phyloP scores from a whole-genome alignment of 1,140 invertebrate genomes.

The Charaxes varanes region DNA sequence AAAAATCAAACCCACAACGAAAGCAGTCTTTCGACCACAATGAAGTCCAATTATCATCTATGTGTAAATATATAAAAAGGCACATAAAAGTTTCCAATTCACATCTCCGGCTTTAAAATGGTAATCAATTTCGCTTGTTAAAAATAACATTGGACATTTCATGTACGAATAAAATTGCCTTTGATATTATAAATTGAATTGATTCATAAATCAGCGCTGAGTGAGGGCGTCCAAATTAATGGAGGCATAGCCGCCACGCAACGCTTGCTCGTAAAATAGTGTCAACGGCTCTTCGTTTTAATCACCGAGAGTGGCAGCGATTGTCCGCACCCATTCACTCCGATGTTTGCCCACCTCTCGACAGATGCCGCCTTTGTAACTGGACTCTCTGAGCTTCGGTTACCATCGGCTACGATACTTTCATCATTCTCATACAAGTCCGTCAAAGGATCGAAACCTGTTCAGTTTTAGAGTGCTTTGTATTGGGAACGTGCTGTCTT shows the following conservation, averaged over 20 bases:
- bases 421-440: constrained; percentile 40
- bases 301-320: constrained; percentile 66
- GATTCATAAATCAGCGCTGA: constrained; percentile 26
- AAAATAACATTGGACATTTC: constrained; percentile 3
- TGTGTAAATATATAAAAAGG: too few species aligned
- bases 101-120: too few species aligned
- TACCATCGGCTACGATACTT: constrained; percentile 53
- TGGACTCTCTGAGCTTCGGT: constrained; percentile 44
- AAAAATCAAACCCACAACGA: too few species aligned
- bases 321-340: constrained; percentile 59
- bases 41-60: too few species aligned
- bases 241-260: constrained; percentile 41
- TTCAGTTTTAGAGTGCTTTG: constrained; percentile 20
- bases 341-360: constrained; percentile 65
- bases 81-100: too few species aligned
- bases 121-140: too few species aligned
- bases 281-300: constrained; percentile 68
- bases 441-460: constrained; percentile 36
- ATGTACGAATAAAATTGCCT: constrained; percentile 5
- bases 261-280: constrained; percentile 59
- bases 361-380: constrained; percentile 65
- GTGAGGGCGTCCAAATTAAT: constrained; percentile 48
- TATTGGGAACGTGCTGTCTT: background rate
- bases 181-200: constrained; percentile 16
- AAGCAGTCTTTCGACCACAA: too few species aligned